Percentiles rank a stretch among this genome's conserved stretches.
These are phyloP conservation scores for Hyppa rectilinea DNA, from an alignment of 2,888 invertebrate genomes.

Conservation along the genomic window DNA sequence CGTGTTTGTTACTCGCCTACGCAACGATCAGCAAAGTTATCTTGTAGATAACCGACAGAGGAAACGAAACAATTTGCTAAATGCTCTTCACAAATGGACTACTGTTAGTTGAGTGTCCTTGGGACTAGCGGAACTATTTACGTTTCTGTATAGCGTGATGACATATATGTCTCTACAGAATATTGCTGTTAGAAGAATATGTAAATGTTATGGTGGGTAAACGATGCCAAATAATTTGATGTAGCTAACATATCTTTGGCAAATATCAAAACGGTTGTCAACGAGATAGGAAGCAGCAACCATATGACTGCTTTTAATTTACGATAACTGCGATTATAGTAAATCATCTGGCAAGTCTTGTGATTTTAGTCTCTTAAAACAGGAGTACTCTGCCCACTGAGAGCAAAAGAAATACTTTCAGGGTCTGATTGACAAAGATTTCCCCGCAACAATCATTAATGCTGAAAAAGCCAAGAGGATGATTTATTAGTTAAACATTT, in stretches of 20 bases:
- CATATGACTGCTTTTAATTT: background rate
- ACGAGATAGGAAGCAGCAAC: background rate
- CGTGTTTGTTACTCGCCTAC: slow-evolving; percentile 4
- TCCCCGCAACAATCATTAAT: background rate
- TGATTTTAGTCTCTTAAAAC: no score
- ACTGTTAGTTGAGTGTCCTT: slow-evolving; percentile 11
- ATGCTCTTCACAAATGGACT: slow-evolving; percentile 30
- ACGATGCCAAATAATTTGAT: background rate
- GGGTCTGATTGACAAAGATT: background rate
- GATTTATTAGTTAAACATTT: background rate
- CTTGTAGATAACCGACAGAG: slow-evolving; percentile 24
- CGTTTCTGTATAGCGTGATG: background rate
- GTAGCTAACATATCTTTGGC: background rate
- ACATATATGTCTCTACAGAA: background rate
- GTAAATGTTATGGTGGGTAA: background rate
- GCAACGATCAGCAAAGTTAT: slow-evolving; percentile 31
- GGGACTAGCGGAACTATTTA: background rate
- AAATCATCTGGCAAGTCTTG: no score
- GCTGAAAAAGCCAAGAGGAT: background rate
- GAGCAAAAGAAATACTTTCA: fast-evolving
- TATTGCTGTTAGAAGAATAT: background rate
- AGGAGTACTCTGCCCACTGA: no score
- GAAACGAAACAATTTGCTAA: slow-evolving; percentile 50
- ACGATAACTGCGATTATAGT: no score
- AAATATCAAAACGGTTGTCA: no score